Conservation (phyloP, 2,113 vertebrate species). For the Pseudorhombus dupliciocellatus region DNA sequence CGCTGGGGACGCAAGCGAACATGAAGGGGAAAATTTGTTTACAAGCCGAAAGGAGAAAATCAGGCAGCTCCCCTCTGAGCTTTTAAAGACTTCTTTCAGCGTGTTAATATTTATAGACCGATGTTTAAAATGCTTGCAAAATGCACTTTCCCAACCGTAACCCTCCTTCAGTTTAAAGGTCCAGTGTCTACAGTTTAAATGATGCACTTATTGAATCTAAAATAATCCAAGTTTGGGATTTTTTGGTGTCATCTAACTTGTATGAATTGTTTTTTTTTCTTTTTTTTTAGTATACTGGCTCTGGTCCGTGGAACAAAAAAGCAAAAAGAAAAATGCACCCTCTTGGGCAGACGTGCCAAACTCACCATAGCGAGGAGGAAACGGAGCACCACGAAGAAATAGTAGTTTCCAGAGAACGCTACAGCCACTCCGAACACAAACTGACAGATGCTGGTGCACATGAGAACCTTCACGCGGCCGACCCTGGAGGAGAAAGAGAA, state of each 20-base stretch:
- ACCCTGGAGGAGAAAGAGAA: slow-evolving; percentile 78
- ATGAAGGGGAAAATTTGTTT: not conserved
- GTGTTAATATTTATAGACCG: not conserved
- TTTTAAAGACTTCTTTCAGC: not conserved
- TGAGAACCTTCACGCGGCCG: slow-evolving; percentile 87
- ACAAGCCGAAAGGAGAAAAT: not conserved
- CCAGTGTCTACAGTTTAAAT: too few species aligned
- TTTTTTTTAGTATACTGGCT: too few species aligned
- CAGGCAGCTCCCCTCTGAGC: not conserved
- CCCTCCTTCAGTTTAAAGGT: not conserved
- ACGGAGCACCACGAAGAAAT: slow-evolving; percentile 84
- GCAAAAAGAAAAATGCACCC: too few species aligned
- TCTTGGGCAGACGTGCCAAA: slow-evolving; percentile 1
- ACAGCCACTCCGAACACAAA: slow-evolving; percentile 86
- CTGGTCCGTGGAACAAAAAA: too few species aligned
- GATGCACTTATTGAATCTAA: too few species aligned
- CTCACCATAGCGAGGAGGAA: slow-evolving; percentile 94
- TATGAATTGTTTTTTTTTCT: too few species aligned
- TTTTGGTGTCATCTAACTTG: too few species aligned
- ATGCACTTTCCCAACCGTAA: not conserved
- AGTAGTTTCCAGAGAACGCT: slow-evolving; percentile 88
- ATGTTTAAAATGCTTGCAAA: not conserved
- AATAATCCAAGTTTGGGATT: too few species aligned
- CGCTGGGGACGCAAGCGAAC: not conserved
- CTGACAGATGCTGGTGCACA: slow-evolving; percentile 86